Evolutionary conservation across 2,113 vertebrate genomes (phyloP), one percentile per base, ranked within the genome.

Genomic region (Glaucidium brasilianum): DNA sequence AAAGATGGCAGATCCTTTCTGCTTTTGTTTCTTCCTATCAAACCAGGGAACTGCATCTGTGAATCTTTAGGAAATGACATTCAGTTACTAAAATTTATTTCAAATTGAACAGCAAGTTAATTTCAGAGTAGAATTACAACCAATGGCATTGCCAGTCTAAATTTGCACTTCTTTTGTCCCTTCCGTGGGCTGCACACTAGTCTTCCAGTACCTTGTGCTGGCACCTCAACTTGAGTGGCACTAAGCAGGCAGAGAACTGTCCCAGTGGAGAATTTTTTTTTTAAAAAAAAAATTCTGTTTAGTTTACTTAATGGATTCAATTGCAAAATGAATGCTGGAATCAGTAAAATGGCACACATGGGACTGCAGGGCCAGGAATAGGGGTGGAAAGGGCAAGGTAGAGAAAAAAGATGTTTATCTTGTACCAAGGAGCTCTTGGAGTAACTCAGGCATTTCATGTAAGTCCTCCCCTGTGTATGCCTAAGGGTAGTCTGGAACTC

Each of bases 141-240:
- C 43, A 60, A 78, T 10, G 34, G 8, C 49, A 78, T 29, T 39
- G 11, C 8, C 35, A 67, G 18, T 30, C 39, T 83, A 62, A 53
- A 55, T 83, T 76, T 68, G 3, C 5, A n/a, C 25, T 62, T 75
- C 23, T 43, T n/a, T 67, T 23, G 2, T 22, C 53, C 12, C 6
- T 81, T 52, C 37, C 22, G 27, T 59, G 32, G 6, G 5, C 15
- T 37, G 16, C 2, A 1, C 43, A 6, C 18, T 25, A 1, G 1
- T 6, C 11, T 45, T 60, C 12, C 12, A 68, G 34, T 60, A 18
- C 5, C 37, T 82, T 75, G 9, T 59, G 22, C 30, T 82, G 14
- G 37, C 11, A 68, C 14, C 17, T 22, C 26, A 52, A 30, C 7
- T 16, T 55, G 19, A 56, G 15, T 34, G 35, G 7, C 35, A 63